Evolutionary conservation across 2,113 vertebrate species (phyloP).

Genomic region (Nanorana parkeri): DNA sequence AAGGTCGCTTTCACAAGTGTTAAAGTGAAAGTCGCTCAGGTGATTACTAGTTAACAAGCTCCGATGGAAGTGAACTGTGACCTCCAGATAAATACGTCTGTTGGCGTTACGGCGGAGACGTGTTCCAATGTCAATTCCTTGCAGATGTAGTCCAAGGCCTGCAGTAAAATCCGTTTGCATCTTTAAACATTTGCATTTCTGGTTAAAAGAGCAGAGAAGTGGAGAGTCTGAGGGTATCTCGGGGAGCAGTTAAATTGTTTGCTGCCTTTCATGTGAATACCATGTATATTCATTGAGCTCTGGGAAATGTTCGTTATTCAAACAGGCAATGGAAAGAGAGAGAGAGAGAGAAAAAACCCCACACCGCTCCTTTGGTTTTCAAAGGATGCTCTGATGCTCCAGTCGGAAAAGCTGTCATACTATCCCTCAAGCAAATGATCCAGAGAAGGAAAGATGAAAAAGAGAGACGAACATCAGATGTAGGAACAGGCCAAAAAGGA

Average conservation of each 20-base stretch:
- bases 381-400: slow-evolving; percentile 50
- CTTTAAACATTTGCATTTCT: slow-evolving; percentile 54
- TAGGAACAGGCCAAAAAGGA: slow-evolving; percentile 4
- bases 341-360: slow-evolving; percentile 1
- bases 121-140: slow-evolving; percentile 32
- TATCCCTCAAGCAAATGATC: slow-evolving; percentile 49
- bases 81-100: slow-evolving; percentile 48
- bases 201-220: slow-evolving; percentile 33
- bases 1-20: slow-evolving; percentile 39
- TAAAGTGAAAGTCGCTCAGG: slow-evolving; percentile 29
- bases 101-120: slow-evolving; percentile 21
- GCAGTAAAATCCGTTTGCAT: slow-evolving; percentile 16
- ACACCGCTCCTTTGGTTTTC: slow-evolving; percentile 48
- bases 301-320: slow-evolving; percentile 57
- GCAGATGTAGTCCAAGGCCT: slow-evolving; percentile 26
- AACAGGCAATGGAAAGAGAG: slow-evolving; percentile 41
- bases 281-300: slow-evolving; percentile 56
- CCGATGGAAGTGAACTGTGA: slow-evolving; percentile 42
- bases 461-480: slow-evolving; percentile 28
- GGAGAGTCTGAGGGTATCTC: slow-evolving; percentile 34
- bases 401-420: slow-evolving; percentile 52
- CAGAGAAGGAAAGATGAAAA: slow-evolving; percentile 49
- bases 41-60: slow-evolving; percentile 57
- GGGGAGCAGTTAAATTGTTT: slow-evolving; percentile 54
- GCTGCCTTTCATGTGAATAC: slow-evolving; percentile 51